phyloP scores from a whole-genome alignment of 1,140 invertebrate genomes.

The Paraescarpia echinospica region DNA sequence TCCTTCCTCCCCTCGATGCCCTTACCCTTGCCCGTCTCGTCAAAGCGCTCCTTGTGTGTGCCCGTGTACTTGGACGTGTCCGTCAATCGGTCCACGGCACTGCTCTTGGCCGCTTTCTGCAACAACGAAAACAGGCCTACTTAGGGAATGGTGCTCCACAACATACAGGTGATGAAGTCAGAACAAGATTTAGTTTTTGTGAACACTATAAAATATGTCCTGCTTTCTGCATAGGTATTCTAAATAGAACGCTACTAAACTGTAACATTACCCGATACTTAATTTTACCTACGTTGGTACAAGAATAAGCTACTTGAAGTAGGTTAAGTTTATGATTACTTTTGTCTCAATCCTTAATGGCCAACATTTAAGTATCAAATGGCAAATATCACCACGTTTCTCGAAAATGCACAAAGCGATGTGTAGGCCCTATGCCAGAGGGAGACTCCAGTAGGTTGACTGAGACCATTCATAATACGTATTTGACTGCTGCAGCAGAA shows the following conservation, averaged over 20 bases:
- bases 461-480: no score
- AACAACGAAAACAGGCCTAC: neutral
- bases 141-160: neutral
- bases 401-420: no score
- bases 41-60: slow-evolving; percentile 56
- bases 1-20: slow-evolving; percentile 55
- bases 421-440: no score
- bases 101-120: slow-evolving; percentile 30
- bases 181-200: no score
- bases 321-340: neutral
- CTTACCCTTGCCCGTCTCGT: slow-evolving; percentile 54
- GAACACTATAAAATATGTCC: no score
- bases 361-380: neutral
- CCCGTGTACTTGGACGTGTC: slow-evolving; percentile 56
- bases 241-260: no score
- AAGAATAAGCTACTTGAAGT: neutral
- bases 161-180: no score
- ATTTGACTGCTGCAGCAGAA: no score
- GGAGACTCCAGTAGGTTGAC: no score
- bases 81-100: slow-evolving; percentile 80
- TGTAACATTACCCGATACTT: no score
- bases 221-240: no score
- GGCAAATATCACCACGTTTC: no score
- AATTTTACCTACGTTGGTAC: neutral
- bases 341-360: neutral